A percentile compares a stretch with the other conserved stretches of the same genome.
Evolutionary conservation across 1,140 invertebrate species (phyloP).

Genomic region (Pseudomyrmex sp.): DNA sequence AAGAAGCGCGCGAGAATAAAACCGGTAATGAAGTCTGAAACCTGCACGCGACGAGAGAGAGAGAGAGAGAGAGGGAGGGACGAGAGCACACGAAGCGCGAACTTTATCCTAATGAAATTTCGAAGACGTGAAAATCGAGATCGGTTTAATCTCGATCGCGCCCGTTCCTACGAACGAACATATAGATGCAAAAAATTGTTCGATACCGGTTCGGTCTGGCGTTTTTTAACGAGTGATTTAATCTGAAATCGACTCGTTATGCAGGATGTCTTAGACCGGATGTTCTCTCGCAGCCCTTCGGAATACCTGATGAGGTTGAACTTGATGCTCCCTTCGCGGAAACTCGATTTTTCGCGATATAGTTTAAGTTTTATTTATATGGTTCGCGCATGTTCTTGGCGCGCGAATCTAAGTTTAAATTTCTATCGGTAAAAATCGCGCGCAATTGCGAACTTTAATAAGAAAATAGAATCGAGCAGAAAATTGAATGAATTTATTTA

Average conservation of each 20-base stretch:
- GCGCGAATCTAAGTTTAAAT: no score
- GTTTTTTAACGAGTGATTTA: slow-evolving; percentile 37
- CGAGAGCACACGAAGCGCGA: background rate
- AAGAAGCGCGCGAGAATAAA: slow-evolving; percentile 17
- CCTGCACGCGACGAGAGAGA: slow-evolving; percentile 9
- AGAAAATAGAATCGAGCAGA: no score
- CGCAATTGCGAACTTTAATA: no score
- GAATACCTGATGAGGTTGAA: background rate
- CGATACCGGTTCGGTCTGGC: background rate
- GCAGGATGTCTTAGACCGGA: background rate
- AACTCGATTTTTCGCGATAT: background rate
- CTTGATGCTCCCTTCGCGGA: background rate
- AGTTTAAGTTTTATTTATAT: no score
- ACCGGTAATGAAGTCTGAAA: slow-evolving; percentile 54
- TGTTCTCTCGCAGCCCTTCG: background rate
- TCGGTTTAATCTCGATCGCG: slow-evolving; percentile 27
- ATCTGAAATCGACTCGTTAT: slow-evolving; percentile 27
- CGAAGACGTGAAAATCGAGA: slow-evolving; percentile 35
- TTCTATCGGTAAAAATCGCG: no score
- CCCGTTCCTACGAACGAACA: background rate
- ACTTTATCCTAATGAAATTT: slow-evolving; percentile 34
- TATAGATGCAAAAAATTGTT: background rate
- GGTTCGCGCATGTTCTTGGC: no score
- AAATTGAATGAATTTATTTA: no score
- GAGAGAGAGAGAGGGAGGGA: background rate